Evolutionary conservation across 1,140 invertebrate genomes (phyloP).

Genomic region (Elysia chlorotica): DNA sequence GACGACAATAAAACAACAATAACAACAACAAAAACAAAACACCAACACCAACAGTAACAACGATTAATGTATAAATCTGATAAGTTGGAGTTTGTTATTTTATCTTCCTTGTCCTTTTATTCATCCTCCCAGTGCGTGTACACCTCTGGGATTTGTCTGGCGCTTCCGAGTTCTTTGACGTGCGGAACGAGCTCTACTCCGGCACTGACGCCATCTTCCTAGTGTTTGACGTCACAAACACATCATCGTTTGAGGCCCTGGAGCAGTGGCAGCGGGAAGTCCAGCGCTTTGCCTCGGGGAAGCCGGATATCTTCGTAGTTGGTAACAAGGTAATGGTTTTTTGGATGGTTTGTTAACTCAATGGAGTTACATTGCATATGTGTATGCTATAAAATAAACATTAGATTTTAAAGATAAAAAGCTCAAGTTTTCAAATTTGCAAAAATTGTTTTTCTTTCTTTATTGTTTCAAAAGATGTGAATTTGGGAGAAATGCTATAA

Average conservation of each 20-base stretch:
- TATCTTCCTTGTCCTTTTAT: background rate
- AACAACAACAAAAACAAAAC: too few relatives aligned
- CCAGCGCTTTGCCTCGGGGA: constrained; percentile 36
- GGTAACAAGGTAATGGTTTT: constrained; percentile 50
- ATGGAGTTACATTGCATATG: background rate
- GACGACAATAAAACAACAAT: too few relatives aligned
- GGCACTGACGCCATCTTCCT: constrained; percentile 54
- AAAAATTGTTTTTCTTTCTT: background rate
- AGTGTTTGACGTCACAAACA: constrained; percentile 53
- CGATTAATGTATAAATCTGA: too few relatives aligned
- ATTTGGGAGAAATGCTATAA: too few relatives aligned
- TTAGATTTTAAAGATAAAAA: background rate
- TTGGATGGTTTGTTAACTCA: background rate
- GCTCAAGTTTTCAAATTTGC: background rate
- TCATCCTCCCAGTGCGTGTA: constrained; percentile 43
- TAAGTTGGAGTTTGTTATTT: too few relatives aligned
- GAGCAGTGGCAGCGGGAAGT: constrained; percentile 54
- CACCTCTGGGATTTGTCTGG: constrained; percentile 60
- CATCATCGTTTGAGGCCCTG: constrained; percentile 47
- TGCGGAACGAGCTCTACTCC: constrained; percentile 56
- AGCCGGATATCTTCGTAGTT: constrained; percentile 46
- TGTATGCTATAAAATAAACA: background rate
- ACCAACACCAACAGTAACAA: too few relatives aligned
- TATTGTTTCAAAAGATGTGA: too few relatives aligned
- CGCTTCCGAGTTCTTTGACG: constrained; percentile 52